Base-by-base conservation (phyloP, 2,797 vertebrate species). In the Tangara arthus region DNA sequence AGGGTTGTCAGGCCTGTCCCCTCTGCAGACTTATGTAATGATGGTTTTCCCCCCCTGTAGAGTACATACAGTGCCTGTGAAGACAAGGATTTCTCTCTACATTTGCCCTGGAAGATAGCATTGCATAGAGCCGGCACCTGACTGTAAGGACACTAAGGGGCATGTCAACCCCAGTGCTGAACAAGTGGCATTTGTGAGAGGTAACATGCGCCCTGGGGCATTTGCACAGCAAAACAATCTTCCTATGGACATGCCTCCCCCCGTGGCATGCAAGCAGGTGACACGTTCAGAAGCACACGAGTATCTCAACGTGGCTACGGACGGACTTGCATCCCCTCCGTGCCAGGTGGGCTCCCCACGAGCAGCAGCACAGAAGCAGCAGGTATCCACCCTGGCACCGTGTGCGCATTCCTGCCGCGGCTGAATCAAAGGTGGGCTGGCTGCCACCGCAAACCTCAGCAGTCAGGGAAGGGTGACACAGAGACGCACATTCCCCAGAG, bases 21-120 rank as follows among this genome's bases (percentile, higher is more conserved):
- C 49, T 52, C 66, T 70, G 49, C 50, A 90, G 53, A 77, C 85
- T 87, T 92, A 82, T n/a, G n/a, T 42, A 94, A 91, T 8, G 75
- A 68, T 11, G 22, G 41, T 93, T 47, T 47, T 89, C 26, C 66
- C 46, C 34, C 52, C 6, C 37, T 9, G 17, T 2, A 80, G 19
- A 69, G 42, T 9, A 53, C 0, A 6, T 6, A 34, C 32, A 41
- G 47, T 7, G 44, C 15, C 22, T 46, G 30, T 10, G 15, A 85
- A 79, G 68, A 60, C 0, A 8, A 20, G 1, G 14, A 73, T 39
- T 87, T 83, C 49, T 70, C 35, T 41, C 53, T 13, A 26, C 30
- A 12, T 52, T 49, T 34, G 32, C 28, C 35, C 44, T 34, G 26
- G 18, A 76, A 85, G 34, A 53, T 0, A 46, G 44, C 13, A 23